Evolutionary conservation across 2,113 vertebrate genomes (phyloP).

Genomic region (Tachysurus fulvidraco): DNA sequence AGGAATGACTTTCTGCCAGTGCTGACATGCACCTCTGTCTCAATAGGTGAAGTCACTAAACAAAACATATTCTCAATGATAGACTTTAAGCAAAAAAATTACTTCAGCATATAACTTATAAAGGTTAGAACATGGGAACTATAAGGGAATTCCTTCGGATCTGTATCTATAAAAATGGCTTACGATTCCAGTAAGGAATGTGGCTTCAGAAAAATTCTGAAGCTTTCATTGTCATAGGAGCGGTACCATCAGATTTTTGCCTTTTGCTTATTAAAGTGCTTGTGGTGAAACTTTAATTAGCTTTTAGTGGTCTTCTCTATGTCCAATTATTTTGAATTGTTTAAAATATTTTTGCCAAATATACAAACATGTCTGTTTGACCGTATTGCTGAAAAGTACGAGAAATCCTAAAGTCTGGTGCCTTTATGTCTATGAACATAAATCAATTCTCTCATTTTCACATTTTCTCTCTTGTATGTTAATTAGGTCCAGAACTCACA

Average conservation of each 20-base stretch:
- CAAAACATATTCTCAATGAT: slow-evolving; percentile 20
- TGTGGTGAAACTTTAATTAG: background rate
- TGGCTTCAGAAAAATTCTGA: too few species aligned
- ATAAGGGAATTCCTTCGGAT: slow-evolving; percentile 3
- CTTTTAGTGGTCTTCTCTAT: background rate
- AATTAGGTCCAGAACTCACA: slow-evolving; percentile 56
- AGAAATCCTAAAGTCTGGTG: background rate
- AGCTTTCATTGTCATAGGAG: background rate
- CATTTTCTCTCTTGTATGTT: background rate
- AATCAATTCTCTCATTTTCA: background rate
- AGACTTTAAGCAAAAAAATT: background rate
- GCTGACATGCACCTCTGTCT: slow-evolving; percentile 35
- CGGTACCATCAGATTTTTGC: background rate
- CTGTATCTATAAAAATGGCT: background rate
- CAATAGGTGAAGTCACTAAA: slow-evolving; percentile 23
- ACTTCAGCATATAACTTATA: slow-evolving; percentile 17
- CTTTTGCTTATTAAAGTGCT: background rate
- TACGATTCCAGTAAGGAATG: too few species aligned
- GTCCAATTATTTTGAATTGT: background rate
- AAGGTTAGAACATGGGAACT: background rate
- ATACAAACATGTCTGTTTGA: too few species aligned
- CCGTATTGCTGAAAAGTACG: background rate
- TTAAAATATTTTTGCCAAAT: background rate
- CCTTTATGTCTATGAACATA: background rate
- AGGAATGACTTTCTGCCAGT: slow-evolving; percentile 37